Evolutionary conservation across 1,140 invertebrate species (phyloP).

Genomic region (Drosophila insularis): DNA sequence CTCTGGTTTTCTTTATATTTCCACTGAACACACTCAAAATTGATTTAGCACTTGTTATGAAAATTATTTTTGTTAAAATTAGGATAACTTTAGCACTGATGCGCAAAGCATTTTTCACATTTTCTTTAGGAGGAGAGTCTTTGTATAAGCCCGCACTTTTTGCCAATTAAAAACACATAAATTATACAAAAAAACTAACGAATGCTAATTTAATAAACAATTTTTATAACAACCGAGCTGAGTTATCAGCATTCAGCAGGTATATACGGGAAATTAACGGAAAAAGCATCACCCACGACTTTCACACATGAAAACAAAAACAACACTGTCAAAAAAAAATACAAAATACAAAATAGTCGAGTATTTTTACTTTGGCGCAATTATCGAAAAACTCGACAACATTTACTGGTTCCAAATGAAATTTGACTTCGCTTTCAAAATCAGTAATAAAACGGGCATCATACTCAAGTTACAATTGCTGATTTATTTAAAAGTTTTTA

Average conservation of each 20-base stretch:
- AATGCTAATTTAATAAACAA: background rate
- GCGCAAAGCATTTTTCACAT: background rate
- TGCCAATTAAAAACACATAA: background rate
- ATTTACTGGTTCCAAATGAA: background rate
- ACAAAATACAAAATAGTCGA: background rate
- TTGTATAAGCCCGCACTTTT: background rate
- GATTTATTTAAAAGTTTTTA: background rate
- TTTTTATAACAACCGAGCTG: background rate
- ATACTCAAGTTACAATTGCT: background rate
- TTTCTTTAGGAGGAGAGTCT: background rate
- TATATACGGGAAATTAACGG: too few species aligned
- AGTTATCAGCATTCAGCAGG: background rate
- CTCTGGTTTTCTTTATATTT: constrained; percentile 6
- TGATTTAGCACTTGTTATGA: constrained; percentile 17
- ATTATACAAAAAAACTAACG: background rate
- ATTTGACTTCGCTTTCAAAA: background rate
- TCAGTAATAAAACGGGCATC: too few species aligned
- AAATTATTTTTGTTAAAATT: background rate
- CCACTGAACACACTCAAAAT: constrained; percentile 9
- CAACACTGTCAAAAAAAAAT: background rate
- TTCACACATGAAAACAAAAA: too few species aligned
- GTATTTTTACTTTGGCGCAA: too few species aligned
- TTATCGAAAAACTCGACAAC: too few species aligned
- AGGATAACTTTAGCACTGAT: background rate
- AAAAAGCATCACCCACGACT: too few species aligned